Base-by-base conservation (phyloP, 2,113 vertebrate genomes). In the Spea multiplicata region DNA sequence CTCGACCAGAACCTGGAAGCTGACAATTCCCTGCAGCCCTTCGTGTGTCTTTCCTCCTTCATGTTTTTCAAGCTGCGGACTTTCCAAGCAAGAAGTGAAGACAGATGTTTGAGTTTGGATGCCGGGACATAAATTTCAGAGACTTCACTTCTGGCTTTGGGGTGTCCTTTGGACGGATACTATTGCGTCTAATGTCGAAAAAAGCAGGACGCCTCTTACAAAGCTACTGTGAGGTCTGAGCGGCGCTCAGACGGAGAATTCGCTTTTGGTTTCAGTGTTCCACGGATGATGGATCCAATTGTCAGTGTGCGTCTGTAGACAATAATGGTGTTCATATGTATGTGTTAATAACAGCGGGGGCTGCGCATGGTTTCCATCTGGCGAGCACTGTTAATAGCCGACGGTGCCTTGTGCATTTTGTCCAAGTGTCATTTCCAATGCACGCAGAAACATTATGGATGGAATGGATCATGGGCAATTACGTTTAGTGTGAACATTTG, bases 81-180 rank as follows among this genome's bases (percentile, higher is more conserved):
- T 55, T 72, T 55, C 69, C 49, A 49, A 46, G 69, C 69, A 66
- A 4, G 9, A 55, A 55, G 59, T 3, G 3, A 14, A 73, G 69
- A 66, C 76, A 79, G 76, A 79, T 79, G 76, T 72, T 73, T 79
- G 47, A 48, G 47, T 73, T 79, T 72, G 69, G 69, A 79, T 47
- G 7, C n/a, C 66, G 69, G 64, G 65, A n/a, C 69, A 62, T 17
- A 59, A 67, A 71, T 64, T 50, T 6, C 69, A 55, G 46, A 47
- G 69, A 59, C 53, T 71, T 65, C 47, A 16, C 17, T 77, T 78
- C 47, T 71, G 55, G 17, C 59, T 45, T 70, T 44, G 17, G 5
- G 9, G 17, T 53, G 59, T 64, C 69, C 59, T 48, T 45, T 7
- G 17, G 9, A 64, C 45, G n/a, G 77, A 53, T 50, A 7, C 45